Evolutionary conservation across 2,113 vertebrate genomes (phyloP).

Genomic region (Istiophorus platypterus): DNA sequence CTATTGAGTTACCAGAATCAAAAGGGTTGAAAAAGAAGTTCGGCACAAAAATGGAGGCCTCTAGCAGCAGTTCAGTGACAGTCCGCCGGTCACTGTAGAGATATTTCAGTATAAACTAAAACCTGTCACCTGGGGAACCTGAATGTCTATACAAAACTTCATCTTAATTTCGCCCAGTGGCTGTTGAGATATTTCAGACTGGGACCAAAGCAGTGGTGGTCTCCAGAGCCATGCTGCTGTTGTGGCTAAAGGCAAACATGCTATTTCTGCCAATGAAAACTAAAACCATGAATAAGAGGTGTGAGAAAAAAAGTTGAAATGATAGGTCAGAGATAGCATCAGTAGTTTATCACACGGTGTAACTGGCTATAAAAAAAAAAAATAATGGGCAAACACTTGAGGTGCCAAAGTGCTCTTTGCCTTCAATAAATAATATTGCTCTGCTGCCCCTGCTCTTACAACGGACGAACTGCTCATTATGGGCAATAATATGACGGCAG

Average conservation of each 20-base stretch:
- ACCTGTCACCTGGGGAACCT: too few relatives aligned
- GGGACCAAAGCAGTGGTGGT: too few relatives aligned
- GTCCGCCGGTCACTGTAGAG: too few relatives aligned
- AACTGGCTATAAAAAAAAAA: slow-evolving; percentile 32
- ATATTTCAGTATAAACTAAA: too few relatives aligned
- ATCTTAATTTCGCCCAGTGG: too few relatives aligned
- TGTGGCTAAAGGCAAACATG: not conserved
- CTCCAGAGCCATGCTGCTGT: too few relatives aligned
- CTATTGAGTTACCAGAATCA: too few relatives aligned
- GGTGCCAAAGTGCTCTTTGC: slow-evolving; percentile 30
- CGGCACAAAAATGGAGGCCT: too few relatives aligned
- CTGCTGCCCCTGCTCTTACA: not conserved
- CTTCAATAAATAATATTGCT: slow-evolving; percentile 10
- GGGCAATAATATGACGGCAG: slow-evolving; percentile 19
- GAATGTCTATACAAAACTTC: too few relatives aligned
- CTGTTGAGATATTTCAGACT: too few relatives aligned
- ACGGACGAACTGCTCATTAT: slow-evolving; percentile 32
- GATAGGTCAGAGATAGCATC: not conserved
- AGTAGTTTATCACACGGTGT: not conserved
- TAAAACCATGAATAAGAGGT: not conserved
- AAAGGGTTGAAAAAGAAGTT: too few relatives aligned
- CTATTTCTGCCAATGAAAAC: not conserved
- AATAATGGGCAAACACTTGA: slow-evolving; percentile 23
- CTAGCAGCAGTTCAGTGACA: too few relatives aligned
- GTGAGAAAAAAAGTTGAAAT: not conserved